These are phyloP conservation scores for Caracal caracal DNA, from an alignment of 2,113 vertebrate species.

Conservation along the genomic window DNA sequence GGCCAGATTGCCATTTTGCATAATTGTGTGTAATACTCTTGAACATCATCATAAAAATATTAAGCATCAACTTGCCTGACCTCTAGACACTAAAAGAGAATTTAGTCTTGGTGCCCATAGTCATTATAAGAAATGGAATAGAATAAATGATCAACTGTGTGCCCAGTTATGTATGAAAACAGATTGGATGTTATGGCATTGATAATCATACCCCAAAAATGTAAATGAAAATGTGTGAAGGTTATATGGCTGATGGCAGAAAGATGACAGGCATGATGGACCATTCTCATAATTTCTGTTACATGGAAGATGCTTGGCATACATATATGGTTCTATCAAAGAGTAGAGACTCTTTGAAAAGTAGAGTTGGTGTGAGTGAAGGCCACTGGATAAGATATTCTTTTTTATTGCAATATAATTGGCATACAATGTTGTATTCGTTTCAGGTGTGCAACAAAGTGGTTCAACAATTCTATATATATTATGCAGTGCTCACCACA, in stretches of 20 bases:
- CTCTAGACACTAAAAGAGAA: constrained; percentile 19
- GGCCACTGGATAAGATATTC: not conserved
- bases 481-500: not conserved
- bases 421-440: not conserved
- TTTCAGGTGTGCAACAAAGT: not conserved
- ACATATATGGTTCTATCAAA: not conserved
- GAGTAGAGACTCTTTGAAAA: not conserved
- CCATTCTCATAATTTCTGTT: not conserved
- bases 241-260: not conserved
- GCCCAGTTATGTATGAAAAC: not conserved
- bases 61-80: not conserved
- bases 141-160: not conserved
- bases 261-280: not conserved
- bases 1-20: constrained; percentile 7
- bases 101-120: not conserved
- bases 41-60: constrained; percentile 49
- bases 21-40: not conserved
- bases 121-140: constrained; percentile 3
- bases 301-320: not conserved
- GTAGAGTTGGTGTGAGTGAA: not conserved
- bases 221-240: not conserved
- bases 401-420: not conserved
- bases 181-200: not conserved
- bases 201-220: not conserved
- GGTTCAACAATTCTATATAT: not conserved